These are phyloP conservation scores for Apaloderma vittatum DNA, from an alignment of 2,113 vertebrate genomes.

Conservation along the genomic window DNA sequence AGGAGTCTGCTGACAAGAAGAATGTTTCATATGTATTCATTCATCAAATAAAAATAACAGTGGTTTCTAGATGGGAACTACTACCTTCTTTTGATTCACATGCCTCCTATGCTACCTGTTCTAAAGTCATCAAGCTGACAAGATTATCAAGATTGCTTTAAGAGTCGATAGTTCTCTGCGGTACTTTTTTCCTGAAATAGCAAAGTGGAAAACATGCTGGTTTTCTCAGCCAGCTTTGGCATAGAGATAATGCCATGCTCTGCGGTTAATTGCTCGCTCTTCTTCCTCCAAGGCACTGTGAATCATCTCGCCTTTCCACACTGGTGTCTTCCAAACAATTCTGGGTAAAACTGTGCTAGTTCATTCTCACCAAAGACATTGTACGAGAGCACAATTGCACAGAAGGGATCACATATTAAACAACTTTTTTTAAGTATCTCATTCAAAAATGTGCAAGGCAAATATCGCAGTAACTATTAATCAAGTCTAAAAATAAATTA, in stretches of 20 bases:
- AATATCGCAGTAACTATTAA: conserved; percentile 47
- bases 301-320: conserved; percentile 71
- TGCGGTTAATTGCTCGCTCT: conserved; percentile 49
- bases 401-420: conserved; percentile 39
- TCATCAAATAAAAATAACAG: conserved; percentile 39
- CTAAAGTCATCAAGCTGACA: not conserved
- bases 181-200: not conserved
- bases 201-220: not conserved
- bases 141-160: conserved; percentile 28
- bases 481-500: conserved; percentile 66
- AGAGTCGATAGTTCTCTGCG: not conserved
- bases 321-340: conserved; percentile 60
- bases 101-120: not conserved
- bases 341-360: conserved; percentile 46
- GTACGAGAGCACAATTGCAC: not conserved
- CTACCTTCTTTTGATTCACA: conserved; percentile 50
- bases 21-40: conserved; percentile 7
- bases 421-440: not conserved
- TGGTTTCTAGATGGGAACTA: conserved; percentile 48
- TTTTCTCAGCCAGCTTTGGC: conserved; percentile 41
- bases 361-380: conserved; percentile 65
- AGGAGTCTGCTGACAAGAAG: not conserved
- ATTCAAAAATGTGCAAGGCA: conserved; percentile 55
- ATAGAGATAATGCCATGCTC: conserved; percentile 34
- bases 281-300: conserved; percentile 59